phyloP scores from a whole-genome alignment of 2,888 invertebrate species.

The Incurvaria masculella region DNA sequence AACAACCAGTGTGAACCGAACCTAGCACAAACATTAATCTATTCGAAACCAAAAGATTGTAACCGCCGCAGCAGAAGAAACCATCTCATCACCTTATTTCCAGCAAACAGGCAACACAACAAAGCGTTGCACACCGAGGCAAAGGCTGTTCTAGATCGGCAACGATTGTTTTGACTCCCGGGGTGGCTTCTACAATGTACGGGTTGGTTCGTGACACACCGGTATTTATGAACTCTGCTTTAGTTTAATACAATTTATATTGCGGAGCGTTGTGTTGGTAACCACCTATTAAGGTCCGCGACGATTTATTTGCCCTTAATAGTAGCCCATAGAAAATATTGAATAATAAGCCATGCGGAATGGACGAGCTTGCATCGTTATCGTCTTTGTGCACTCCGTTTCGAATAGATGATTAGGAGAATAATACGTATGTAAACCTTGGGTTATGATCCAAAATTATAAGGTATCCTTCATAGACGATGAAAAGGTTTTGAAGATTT shows the following conservation, averaged over 20 bases:
- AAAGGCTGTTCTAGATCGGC: not conserved
- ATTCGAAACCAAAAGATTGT: not conserved
- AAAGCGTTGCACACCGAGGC: not conserved
- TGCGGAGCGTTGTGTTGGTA: not conserved
- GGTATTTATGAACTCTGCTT: not conserved
- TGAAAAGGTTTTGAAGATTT: no score
- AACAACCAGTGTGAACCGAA: no score
- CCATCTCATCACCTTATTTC: not conserved
- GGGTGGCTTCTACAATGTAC: not conserved
- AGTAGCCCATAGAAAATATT: not conserved
- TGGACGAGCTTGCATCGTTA: not conserved
- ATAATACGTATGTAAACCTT: no score
- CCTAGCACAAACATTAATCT: not conserved
- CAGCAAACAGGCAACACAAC: not conserved
- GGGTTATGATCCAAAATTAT: no score
- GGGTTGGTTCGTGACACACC: not conserved
- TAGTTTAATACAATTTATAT: not conserved
- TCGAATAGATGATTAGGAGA: no score
- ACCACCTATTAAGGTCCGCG: not conserved
- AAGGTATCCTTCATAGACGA: no score
- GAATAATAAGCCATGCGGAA: not conserved
- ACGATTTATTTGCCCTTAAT: not conserved
- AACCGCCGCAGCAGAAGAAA: not conserved
- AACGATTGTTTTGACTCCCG: not conserved
- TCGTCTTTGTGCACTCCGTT: no score